Evolutionary conservation across 1,140 invertebrate genomes (phyloP).

Genomic region (Drosophila tristis): DNA sequence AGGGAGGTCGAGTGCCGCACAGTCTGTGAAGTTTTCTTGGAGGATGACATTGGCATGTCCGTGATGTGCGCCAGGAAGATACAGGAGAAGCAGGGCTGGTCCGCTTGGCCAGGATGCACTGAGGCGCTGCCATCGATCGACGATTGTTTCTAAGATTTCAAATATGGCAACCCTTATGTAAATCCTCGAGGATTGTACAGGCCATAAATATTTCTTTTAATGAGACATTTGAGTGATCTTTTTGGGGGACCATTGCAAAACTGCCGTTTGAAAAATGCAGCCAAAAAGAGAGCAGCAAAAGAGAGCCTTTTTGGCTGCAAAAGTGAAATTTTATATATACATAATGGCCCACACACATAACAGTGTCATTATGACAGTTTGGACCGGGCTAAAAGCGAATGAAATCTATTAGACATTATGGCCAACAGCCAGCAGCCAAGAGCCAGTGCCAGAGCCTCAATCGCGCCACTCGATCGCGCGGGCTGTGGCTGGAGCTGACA

Average conservation of each 20-base stretch:
- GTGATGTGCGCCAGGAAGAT: constrained; percentile 58
- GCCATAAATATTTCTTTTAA: constrained; percentile 28
- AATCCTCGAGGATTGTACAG: constrained; percentile 41
- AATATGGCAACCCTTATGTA: not conserved
- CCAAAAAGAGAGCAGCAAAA: not conserved
- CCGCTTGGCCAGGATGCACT: constrained; percentile 60
- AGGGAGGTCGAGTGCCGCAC: constrained; percentile 42
- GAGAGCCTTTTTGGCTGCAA: constrained; percentile 60
- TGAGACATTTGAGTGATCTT: not conserved
- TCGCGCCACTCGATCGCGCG: constrained; percentile 33
- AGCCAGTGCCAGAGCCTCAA: constrained; percentile 10
- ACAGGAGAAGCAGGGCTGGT: constrained; percentile 58
- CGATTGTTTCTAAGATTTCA: constrained; percentile 52
- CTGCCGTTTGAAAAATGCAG: constrained; percentile 19
- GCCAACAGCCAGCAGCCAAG: constrained; percentile 18
- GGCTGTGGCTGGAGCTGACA: constrained; percentile 38
- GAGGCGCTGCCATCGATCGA: constrained; percentile 60
- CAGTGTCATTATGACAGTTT: constrained; percentile 77
- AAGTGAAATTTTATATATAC: constrained; percentile 75
- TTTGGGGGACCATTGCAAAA: constrained; percentile 47
- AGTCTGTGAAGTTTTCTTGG: constrained; percentile 41
- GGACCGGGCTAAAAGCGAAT: constrained; percentile 62
- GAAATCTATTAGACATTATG: constrained; percentile 75
- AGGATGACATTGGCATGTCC: constrained; percentile 45
- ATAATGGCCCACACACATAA: constrained; percentile 70